Evolutionary conservation across 2,888 invertebrate genomes (phyloP), one percentile per base, ranked within the genome.

Genomic region (Cylindroiulus punctatus): DNA sequence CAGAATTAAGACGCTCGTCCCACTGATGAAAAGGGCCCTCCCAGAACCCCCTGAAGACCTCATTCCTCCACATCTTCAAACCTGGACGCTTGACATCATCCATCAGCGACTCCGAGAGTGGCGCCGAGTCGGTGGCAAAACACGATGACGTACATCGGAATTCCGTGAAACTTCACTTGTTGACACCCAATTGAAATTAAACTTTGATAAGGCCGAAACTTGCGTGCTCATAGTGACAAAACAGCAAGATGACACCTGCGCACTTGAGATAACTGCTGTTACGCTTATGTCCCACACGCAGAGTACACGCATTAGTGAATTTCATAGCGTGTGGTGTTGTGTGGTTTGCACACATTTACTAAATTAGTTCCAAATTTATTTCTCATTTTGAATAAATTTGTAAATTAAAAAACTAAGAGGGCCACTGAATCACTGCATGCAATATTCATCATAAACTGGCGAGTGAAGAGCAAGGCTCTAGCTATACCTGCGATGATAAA

Each of bases 171-270:
- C 57, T 22, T 26, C 57, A 65, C 57, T 65, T 65, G 57, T 65
- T 65, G 57, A 65, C 57, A 65, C 57, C 44, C 57, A 65, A 65
- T 65, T 65, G 26, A 65, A 65, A 65, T 65, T 65, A 65, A 65
- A 65, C 57, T 65, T 65, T 65, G 57, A 65, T 65, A 65, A 65
- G 57, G 22, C 57, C 52, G n/a, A 65, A 22, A 22, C 22, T 0
- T 22, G 57, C 57, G 57, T 26, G 36, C 22, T 65, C n/a, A 44
- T 8, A 0, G 12, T 14, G 44, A 44, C 19, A 65, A 19, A 57
- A 22, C 57, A 65, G 22, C 57, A 26, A 4, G 57, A n/a, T 65
- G 57, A 22, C 22, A 22, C 52, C 57, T 65, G 57, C 57, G 57
- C 22, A 26, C 57, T 22, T 22, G n/a, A 52, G 52, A 22, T 12